Evolutionary conservation across 2,888 invertebrate species (phyloP).

Genomic region (Rhagophthalmus giganteus): DNA sequence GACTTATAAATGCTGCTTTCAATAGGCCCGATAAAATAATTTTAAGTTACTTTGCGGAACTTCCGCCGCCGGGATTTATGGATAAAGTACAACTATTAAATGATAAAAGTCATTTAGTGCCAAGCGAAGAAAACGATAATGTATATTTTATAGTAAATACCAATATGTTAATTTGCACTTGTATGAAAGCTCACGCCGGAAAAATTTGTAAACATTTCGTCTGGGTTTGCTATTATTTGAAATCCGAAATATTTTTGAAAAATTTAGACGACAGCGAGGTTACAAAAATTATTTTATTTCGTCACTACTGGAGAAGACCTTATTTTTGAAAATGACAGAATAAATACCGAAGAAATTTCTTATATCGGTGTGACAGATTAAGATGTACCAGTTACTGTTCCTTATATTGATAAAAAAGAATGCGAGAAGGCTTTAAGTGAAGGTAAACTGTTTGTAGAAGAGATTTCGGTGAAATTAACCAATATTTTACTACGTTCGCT

Average conservation of each 20-base stretch:
- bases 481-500: neutral
- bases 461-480: neutral
- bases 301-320: neutral
- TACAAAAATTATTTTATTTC: neutral
- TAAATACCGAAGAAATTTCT: neutral
- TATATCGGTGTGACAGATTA: too few species aligned
- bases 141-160: constrained; percentile 4
- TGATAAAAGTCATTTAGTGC: neutral
- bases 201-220: neutral
- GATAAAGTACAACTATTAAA: neutral
- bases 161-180: constrained; percentile 4
- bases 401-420: neutral
- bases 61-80: neutral
- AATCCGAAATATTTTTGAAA: neutral
- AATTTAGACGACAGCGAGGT: neutral
- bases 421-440: neutral
- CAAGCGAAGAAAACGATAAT: constrained; percentile 1
- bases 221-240: neutral
- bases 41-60: neutral
- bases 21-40: neutral
- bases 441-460: neutral
- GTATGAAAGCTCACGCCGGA: neutral
- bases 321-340: neutral
- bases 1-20: constrained; percentile 5
- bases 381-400: too few species aligned